Base-by-base conservation (phyloP, 2,888 invertebrate species). In the Melanophora roralis region DNA sequence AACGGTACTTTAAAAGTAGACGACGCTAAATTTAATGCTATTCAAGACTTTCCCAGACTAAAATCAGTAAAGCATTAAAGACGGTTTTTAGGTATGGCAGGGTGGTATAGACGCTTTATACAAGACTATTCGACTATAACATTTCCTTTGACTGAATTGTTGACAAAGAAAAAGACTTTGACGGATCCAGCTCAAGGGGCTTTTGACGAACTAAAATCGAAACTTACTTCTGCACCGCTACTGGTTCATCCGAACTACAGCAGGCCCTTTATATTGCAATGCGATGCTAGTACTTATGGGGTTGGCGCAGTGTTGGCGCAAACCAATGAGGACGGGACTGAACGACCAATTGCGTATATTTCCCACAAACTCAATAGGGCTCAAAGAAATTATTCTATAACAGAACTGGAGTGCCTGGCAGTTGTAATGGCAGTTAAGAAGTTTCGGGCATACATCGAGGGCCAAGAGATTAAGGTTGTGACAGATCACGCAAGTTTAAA, bases 401-500 rank as follows among this genome's bases (percentile, higher is more conserved):
- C 49, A 12, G 27, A 53, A 12, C 14, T 53, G 2, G 53, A 36
- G n/a, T n/a, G n/a, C n/a, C n/a, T n/a, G n/a, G n/a, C n/a, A n/a
- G n/a, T n/a, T n/a, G n/a, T n/a, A n/a, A n/a, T n/a, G n/a, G n/a
- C n/a, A n/a, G n/a, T n/a, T n/a, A n/a, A n/a, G n/a, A n/a, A n/a
- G n/a, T n/a, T n/a, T n/a, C n/a, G n/a, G n/a, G n/a, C n/a, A n/a
- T n/a, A n/a, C n/a, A n/a, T n/a, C n/a, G n/a, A n/a, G n/a, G n/a
- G n/a, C n/a, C n/a, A n/a, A n/a, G n/a, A n/a, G n/a, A n/a, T n/a
- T n/a, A n/a, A n/a, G n/a, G 16, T 62, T 3, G 64, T 64, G 1
- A 64, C 49, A 1, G 45, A 64, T 19, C 64, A 64, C 19, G 59
- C 59, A 1, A 59, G 71, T 21, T 32, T 71, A 6, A 57, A 47